Evolutionary conservation across 2,113 vertebrate genomes (phyloP).

Genomic region (Syngnathus floridae): DNA sequence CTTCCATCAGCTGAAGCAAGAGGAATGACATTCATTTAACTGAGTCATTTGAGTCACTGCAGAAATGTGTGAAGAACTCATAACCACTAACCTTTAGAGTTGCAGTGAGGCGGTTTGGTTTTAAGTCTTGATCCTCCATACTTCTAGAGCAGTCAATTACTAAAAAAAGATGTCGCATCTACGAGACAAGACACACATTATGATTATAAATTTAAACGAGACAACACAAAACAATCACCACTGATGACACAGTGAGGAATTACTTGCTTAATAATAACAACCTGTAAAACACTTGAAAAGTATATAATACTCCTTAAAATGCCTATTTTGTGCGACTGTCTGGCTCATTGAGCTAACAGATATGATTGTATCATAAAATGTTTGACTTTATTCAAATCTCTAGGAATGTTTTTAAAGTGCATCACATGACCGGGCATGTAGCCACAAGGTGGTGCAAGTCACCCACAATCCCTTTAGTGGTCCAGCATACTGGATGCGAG

Average conservation of each 20-base stretch:
- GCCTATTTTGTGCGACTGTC: too few relatives aligned
- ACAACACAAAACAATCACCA: neutral
- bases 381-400: too few relatives aligned
- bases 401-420: too few relatives aligned
- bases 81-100: constrained; percentile 78
- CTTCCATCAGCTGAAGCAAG: constrained; percentile 80
- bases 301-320: too few relatives aligned
- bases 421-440: too few relatives aligned
- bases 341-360: too few relatives aligned
- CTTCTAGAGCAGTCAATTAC: constrained; percentile 89
- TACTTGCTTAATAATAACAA: neutral
- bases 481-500: too few relatives aligned
- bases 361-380: too few relatives aligned
- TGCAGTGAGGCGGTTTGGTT: constrained; percentile 84
- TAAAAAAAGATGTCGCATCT: constrained; percentile 96
- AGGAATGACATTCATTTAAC: neutral
- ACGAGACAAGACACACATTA: constrained; percentile 22
- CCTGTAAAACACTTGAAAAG: too few relatives aligned
- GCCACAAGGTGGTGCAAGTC: too few relatives aligned
- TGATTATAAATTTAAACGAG: neutral
- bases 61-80: neutral
- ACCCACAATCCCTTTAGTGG: too few relatives aligned
- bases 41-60: neutral
- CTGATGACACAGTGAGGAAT: neutral
- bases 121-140: constrained; percentile 97